phyloP scores from a whole-genome alignment of 2,888 invertebrate species.

The Steromphala cineraria region DNA sequence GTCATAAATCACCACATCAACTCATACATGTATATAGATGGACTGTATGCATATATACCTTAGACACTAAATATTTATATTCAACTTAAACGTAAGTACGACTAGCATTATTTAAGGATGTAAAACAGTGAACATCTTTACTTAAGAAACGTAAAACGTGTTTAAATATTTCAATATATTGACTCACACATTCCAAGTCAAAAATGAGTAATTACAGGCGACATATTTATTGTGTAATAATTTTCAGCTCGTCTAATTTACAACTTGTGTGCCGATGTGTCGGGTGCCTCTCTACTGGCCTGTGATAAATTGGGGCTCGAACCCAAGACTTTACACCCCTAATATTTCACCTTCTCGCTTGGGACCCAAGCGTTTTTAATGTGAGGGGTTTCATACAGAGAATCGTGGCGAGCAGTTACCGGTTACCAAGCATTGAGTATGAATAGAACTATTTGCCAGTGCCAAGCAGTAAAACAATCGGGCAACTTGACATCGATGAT shows the following conservation, averaged over 20 bases:
- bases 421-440: neutral
- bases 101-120: too few relatives aligned
- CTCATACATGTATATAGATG: too few relatives aligned
- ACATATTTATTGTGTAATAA: constrained; percentile 10
- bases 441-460: neutral
- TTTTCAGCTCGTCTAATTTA: neutral
- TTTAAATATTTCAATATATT: neutral
- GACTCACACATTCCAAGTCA: neutral
- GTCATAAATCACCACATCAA: too few relatives aligned
- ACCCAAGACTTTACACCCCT: too few relatives aligned
- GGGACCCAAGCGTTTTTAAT: too few relatives aligned
- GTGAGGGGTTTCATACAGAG: neutral
- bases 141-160: neutral
- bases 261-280: neutral
- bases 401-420: neutral
- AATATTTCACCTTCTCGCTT: too few relatives aligned
- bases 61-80: too few relatives aligned
- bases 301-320: neutral
- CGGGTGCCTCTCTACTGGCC: neutral
- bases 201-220: neutral
- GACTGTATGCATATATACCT: too few relatives aligned
- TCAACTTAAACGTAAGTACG: too few relatives aligned
- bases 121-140: too few relatives aligned
- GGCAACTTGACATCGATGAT: neutral
- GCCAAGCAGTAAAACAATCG: neutral